phyloP scores from a whole-genome alignment of 2,797 vertebrate genomes.

The Fundulus diaphanus region DNA sequence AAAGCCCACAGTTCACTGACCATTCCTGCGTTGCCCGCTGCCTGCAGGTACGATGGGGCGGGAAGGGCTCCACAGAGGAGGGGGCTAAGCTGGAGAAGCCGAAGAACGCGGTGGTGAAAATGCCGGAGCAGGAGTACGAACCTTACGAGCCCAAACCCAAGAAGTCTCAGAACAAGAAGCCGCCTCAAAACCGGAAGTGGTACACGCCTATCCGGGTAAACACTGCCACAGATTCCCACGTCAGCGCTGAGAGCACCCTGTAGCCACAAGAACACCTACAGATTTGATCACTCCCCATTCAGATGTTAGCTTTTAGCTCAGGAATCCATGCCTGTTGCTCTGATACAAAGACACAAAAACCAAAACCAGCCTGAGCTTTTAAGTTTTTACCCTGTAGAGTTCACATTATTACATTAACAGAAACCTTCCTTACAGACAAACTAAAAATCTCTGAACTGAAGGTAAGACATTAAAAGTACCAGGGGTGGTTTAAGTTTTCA shows the following conservation, averaged over 20 bases:
- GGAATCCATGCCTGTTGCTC: too few relatives aligned
- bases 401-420: neutral
- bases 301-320: too few relatives aligned
- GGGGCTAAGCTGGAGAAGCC: slow-evolving; percentile 94
- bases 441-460: neutral
- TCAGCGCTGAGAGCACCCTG: neutral
- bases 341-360: too few relatives aligned
- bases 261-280: too few relatives aligned
- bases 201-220: slow-evolving; percentile 90
- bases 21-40: neutral
- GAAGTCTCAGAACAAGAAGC: slow-evolving; percentile 80
- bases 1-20: neutral
- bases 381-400: neutral
- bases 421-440: neutral
- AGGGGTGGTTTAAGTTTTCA: neutral
- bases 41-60: slow-evolving; percentile 90
- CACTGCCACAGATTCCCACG: neutral
- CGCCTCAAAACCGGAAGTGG: slow-evolving; percentile 86
- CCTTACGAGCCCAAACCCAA: slow-evolving; percentile 90
- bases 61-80: slow-evolving; percentile 93
- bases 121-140: slow-evolving; percentile 93
- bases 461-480: neutral
- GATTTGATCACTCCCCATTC: too few relatives aligned
- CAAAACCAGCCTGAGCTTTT: neutral
- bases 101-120: slow-evolving; percentile 92